Conservation (phyloP, 2,113 vertebrate genomes). For the Pantherophis guttatus region DNA sequence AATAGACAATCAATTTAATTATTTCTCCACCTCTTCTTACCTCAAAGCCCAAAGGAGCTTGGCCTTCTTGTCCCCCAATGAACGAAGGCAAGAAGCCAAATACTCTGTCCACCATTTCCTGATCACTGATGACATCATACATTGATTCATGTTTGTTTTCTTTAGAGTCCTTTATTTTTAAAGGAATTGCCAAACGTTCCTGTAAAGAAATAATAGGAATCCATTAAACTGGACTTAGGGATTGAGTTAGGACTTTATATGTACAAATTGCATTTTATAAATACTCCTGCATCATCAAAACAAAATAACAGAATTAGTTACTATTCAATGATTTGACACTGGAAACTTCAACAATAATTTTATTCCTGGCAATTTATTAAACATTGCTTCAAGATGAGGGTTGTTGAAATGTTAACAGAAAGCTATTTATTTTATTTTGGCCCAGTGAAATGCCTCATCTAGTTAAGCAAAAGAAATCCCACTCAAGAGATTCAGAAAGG, state of each 20-base stretch:
- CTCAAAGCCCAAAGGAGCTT: conserved; percentile 77
- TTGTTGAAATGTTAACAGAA: background rate
- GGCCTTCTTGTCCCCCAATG: conserved; percentile 81
- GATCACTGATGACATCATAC: conserved; percentile 69
- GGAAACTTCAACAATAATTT: background rate
- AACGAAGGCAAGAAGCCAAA: conserved; percentile 87
- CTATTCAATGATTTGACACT: background rate
- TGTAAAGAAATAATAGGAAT: conserved; percentile 53
- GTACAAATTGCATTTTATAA: background rate
- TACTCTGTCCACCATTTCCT: conserved; percentile 89
- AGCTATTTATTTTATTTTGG: background rate
- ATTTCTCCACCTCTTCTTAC: conserved; percentile 59
- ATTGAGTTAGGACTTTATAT: background rate
- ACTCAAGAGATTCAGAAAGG: background rate
- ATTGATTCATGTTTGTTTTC: conserved; percentile 66
- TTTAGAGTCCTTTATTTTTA: conserved; percentile 51
- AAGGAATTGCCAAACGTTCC: conserved; percentile 65
- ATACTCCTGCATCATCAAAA: background rate
- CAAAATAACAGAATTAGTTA: background rate
- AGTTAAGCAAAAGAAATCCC: background rate
- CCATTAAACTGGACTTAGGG: conserved; percentile 6
- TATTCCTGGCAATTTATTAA: background rate
- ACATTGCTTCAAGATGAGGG: background rate
- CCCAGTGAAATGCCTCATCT: background rate
- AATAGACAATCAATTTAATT: background rate